Percentiles rank a stretch among this genome's conserved stretches.
Conservation (phyloP, 2,797 vertebrate genomes). For the Coracias cyanogaster region DNA sequence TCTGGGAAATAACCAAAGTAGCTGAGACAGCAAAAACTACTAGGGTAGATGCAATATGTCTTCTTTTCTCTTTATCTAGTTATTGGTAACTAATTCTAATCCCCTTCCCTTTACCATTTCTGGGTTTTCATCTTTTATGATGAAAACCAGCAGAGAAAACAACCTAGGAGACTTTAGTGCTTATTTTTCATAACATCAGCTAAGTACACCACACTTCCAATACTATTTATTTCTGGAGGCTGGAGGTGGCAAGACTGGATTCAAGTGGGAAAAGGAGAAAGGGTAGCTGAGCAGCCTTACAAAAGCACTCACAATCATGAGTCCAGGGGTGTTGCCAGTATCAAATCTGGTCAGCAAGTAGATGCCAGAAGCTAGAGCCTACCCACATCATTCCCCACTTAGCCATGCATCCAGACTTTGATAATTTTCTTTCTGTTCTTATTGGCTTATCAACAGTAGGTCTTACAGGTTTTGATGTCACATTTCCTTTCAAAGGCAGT, state of each 20-base stretch:
- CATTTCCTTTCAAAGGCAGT: slow-evolving; percentile 44
- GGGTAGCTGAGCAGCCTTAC: neutral
- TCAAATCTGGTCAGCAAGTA: neutral
- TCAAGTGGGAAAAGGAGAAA: neutral
- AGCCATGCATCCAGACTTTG: neutral
- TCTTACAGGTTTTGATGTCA: slow-evolving; percentile 8
- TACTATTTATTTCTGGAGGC: neutral
- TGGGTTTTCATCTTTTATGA: neutral
- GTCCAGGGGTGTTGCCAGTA: neutral
- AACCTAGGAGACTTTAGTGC: neutral
- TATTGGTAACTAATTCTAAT: neutral
- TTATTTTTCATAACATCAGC: neutral
- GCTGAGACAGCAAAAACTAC: neutral
- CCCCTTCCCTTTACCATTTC: neutral
- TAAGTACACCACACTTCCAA: neutral
- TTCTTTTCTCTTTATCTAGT: neutral
- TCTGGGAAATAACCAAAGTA: neutral
- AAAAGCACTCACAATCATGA: neutral
- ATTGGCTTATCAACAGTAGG: neutral
- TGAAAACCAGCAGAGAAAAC: neutral
- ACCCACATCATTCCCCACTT: neutral
- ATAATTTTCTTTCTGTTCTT: neutral
- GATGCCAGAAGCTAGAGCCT: neutral
- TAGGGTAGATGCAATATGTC: neutral
- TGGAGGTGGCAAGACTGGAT: neutral